Percentiles rank a stretch among this genome's conserved stretches.
Conservation (phyloP, 2,797 vertebrate genomes). For the Anguilla megastoma region DNA sequence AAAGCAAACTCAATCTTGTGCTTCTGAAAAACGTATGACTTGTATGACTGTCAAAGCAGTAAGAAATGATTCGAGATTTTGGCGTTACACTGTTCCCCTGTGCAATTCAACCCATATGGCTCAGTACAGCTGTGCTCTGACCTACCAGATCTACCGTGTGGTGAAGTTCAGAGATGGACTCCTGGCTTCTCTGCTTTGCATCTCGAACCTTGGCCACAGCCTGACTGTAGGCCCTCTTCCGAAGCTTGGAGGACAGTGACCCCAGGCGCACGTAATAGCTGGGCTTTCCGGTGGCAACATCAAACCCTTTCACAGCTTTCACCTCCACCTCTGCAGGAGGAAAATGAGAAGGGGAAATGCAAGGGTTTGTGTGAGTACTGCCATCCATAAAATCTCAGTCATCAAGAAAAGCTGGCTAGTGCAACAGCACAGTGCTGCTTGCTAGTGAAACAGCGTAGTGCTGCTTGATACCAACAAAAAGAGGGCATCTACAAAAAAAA, state of each 20-base stretch:
- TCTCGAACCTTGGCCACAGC: conserved; percentile 77
- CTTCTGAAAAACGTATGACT: neutral
- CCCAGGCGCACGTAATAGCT: conserved; percentile 86
- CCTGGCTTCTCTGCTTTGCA: conserved; percentile 78
- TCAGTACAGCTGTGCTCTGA: conserved; percentile 30
- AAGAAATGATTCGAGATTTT: neutral
- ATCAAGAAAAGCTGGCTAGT: neutral
- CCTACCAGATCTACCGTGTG: conserved; percentile 83
- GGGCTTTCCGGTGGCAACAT: conserved; percentile 63
- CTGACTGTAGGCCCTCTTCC: conserved; percentile 80
- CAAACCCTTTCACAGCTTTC: conserved; percentile 72
- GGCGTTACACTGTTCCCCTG: neutral
- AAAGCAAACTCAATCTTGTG: neutral
- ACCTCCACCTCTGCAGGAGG: conserved; percentile 74
- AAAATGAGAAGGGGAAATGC: neutral
- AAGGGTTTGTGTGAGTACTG: neutral
- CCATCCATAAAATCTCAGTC: neutral
- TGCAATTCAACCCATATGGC: neutral
- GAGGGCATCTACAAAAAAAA: neutral
- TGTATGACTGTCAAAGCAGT: neutral
- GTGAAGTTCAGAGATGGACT: conserved; percentile 82
- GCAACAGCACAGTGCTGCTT: neutral
- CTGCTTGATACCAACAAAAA: neutral
- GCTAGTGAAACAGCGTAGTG: neutral
- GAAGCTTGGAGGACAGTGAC: conserved; percentile 86